Base-by-base conservation (phyloP, 2,888 invertebrate species). In the Callosobruchus maculatus region DNA sequence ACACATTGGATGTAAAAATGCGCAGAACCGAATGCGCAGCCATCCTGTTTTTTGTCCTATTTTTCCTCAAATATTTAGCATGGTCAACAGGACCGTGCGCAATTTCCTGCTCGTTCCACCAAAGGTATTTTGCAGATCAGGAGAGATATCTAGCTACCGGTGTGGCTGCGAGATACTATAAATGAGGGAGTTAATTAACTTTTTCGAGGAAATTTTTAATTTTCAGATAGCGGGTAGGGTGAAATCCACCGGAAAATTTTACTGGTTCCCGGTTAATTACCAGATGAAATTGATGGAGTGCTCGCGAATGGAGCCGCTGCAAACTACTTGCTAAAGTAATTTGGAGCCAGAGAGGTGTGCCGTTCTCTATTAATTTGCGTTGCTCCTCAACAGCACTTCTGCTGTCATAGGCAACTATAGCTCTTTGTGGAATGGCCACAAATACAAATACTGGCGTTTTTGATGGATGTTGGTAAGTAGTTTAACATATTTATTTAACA, bases 161-260 rank as follows among this genome's bases (percentile, higher is more conserved):
- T 13, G 49, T 49, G 26, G 7, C 26, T 26, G 26, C 26, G 26
- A 26, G 26, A 26, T 26, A 18, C 49, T 49, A 18, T 49, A 49
- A 49, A 49, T 49, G 49, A 22, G 71, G 30, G 26, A 71, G 67
- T 74, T 74, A 74, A 74, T 74, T 74, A 74, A 74, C 69, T 74
- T 74, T 74, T 74, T 72, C 4, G 68, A 26, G 67, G 67, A 74
- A 74, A 70, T 67, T 74, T 74, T 74, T 74, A 74, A 74, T 74
- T 74, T 74, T 72, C 70, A 72, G 74, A 74, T 74, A 13, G 70
- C 49, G 49, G 9, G 3, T 18, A 18, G 49, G 49, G 49, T 49
- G 49, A 18, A 49, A 13, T 49, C 49, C 49, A 49, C 49, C 3
- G 49, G 49, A 49, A 49, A 49, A 49, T 49, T 49, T 49, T 49